Evolutionary conservation across 1,140 invertebrate genomes (phyloP).

Genomic region (Himalopsyche phryganea): DNA sequence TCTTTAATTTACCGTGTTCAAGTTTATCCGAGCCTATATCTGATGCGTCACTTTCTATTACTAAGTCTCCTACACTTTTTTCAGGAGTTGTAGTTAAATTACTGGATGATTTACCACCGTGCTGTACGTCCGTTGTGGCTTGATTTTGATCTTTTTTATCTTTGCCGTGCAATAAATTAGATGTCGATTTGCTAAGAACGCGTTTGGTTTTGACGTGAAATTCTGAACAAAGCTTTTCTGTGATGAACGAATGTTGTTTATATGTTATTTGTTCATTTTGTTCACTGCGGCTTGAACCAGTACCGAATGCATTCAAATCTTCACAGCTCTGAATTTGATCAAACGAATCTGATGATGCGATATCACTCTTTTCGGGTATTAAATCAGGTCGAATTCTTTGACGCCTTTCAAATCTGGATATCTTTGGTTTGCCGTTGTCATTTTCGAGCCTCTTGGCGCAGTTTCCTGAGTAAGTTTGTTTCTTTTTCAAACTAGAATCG

Average conservation of each 20-base stretch:
- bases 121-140: not conserved
- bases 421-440: slow-evolving; percentile 46
- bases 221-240: slow-evolving; percentile 59
- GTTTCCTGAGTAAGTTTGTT: slow-evolving; percentile 39
- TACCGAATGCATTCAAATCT: slow-evolving; percentile 52
- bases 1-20: slow-evolving; percentile 40
- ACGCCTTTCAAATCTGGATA: slow-evolving; percentile 47
- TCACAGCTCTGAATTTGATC: slow-evolving; percentile 54
- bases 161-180: slow-evolving; percentile 55
- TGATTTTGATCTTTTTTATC: slow-evolving; percentile 45
- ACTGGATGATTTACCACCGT: slow-evolving; percentile 8
- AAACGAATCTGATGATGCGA: slow-evolving; percentile 49
- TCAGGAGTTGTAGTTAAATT: not conserved
- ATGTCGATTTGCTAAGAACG: slow-evolving; percentile 58
- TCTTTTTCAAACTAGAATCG: slow-evolving; percentile 40
- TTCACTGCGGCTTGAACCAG: slow-evolving; percentile 47
- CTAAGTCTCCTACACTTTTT: not conserved
- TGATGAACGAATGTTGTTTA: slow-evolving; percentile 58
- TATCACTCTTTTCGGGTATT: slow-evolving; percentile 51
- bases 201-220: slow-evolving; percentile 60
- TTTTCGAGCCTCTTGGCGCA: slow-evolving; percentile 50
- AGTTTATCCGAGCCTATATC: slow-evolving; percentile 1
- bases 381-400: slow-evolving; percentile 52
- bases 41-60: not conserved
- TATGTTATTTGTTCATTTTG: slow-evolving; percentile 49